Conservation (phyloP, 2,888 invertebrate species). For the Nesidiocoris tenuis region DNA sequence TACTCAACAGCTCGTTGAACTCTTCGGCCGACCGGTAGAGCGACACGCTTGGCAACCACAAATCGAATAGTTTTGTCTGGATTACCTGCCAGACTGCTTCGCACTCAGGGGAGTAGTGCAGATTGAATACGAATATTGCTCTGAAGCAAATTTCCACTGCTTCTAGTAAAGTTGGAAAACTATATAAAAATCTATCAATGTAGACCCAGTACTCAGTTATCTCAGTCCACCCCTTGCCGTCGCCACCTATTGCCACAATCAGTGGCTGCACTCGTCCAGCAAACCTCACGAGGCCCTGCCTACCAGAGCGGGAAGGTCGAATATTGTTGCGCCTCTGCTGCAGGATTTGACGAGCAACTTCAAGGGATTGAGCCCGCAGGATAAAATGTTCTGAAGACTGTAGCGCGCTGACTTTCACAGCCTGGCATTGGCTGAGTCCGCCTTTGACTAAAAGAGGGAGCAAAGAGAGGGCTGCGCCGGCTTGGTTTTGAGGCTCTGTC, state of each 20-base stretch:
- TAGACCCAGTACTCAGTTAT: not conserved
- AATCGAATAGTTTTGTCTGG: not conserved
- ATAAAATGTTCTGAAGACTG: not conserved
- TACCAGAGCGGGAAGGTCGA: no score
- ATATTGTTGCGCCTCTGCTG: no score
- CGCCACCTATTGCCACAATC: not conserved
- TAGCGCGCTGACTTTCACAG: not conserved
- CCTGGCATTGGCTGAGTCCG: not conserved
- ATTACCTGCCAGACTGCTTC: not conserved
- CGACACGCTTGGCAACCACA: not conserved
- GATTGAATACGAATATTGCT: not conserved
- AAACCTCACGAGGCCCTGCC: no score
- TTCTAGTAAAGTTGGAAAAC: no score
- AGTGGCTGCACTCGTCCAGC: no score
- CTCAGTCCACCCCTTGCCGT: not conserved
- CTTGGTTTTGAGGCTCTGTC: no score
- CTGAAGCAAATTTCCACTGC: not conserved
- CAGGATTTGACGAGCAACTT: no score
- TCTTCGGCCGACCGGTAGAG: no score
- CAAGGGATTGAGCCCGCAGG: not conserved
- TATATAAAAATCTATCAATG: not conserved
- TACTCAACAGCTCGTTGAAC: no score
- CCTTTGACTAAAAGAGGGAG: not conserved
- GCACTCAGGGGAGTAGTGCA: slow-evolving; percentile 10
- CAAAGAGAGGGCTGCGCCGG: not conserved